Evolutionary conservation across 2,797 vertebrate species (phyloP).

Genomic region (Uromys caudimaculatus): DNA sequence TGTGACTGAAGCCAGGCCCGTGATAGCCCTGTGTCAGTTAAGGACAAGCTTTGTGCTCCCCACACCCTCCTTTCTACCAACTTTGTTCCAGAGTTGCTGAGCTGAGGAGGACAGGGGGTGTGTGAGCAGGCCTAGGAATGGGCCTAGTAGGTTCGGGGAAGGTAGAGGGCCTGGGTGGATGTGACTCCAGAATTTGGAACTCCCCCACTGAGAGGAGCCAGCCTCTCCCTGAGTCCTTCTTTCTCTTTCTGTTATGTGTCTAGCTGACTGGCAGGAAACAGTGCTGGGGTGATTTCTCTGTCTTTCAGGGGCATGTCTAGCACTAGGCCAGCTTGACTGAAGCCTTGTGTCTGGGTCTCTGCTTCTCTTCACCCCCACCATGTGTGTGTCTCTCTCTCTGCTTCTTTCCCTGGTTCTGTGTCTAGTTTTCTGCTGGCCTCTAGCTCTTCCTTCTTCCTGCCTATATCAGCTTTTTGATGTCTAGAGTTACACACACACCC

Average conservation of each 20-base stretch:
- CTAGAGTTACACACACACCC: neutral
- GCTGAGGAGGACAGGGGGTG: accelerated
- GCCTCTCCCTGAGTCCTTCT: neutral
- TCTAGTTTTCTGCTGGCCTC: neutral
- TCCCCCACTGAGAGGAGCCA: neutral
- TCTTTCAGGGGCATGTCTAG: neutral
- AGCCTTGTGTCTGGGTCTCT: neutral
- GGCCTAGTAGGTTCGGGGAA: accelerated
- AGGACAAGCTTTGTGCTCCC: neutral
- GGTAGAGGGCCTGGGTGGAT: accelerated
- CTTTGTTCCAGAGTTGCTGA: accelerated
- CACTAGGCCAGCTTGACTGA: neutral
- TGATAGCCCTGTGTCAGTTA: accelerated
- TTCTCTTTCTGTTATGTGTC: neutral
- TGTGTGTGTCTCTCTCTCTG: too few relatives aligned
- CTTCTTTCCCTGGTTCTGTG: accelerated
- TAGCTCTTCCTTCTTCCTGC: neutral
- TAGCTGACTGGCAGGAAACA: neutral
- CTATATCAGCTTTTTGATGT: neutral
- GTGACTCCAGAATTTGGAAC: neutral
- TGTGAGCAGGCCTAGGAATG: neutral
- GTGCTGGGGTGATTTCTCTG: neutral
- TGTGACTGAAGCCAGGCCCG: neutral
- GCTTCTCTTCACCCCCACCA: accelerated
- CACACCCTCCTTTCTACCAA: neutral